These are phyloP conservation scores for Endomychus coccineus DNA, from an alignment of 2,888 invertebrate species.

Conservation along the genomic window DNA sequence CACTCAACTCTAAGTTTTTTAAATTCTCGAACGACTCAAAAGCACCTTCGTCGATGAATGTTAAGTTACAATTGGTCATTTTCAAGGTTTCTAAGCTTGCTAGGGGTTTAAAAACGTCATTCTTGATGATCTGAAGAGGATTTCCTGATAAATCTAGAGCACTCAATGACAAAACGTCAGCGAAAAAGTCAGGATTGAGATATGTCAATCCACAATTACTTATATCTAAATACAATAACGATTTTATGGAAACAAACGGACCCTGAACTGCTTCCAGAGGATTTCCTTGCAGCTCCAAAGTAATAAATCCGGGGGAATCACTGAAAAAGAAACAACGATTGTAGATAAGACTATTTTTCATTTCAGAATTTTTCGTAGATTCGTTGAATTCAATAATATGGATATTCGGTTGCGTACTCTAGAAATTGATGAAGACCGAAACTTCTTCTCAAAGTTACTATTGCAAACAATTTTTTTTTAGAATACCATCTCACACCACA, in stretches of 20 bases:
- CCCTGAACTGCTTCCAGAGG: conserved; percentile 56
- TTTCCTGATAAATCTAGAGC: conserved; percentile 65
- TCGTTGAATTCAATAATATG: neutral
- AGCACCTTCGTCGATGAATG: conserved; percentile 48
- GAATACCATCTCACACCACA: too few relatives aligned
- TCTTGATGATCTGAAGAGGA: conserved; percentile 52
- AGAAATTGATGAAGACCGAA: too few relatives aligned
- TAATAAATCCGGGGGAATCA: conserved; percentile 60
- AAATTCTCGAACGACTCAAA: conserved; percentile 54
- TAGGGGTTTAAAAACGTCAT: conserved; percentile 55
- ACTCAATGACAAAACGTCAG: conserved; percentile 57
- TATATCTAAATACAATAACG: conserved; percentile 61
- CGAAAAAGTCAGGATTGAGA: conserved; percentile 58
- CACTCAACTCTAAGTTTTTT: conserved; percentile 56
- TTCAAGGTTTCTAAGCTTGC: conserved; percentile 59
- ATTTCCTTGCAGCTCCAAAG: conserved; percentile 63
- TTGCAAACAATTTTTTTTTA: too few relatives aligned
- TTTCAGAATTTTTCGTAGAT: neutral
- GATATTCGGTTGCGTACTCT: too few relatives aligned
- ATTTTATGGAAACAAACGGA: conserved; percentile 56
- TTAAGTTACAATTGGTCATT: conserved; percentile 58
- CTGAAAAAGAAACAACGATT: conserved; percentile 46
- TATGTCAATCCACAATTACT: conserved; percentile 55
- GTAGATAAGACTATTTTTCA: neutral
- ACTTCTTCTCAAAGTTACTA: too few relatives aligned